A percentile compares a stretch with the other conserved stretches of the same genome.
phyloP scores from a whole-genome alignment of 2,797 vertebrate species.

The Babyrousa celebensis region DNA sequence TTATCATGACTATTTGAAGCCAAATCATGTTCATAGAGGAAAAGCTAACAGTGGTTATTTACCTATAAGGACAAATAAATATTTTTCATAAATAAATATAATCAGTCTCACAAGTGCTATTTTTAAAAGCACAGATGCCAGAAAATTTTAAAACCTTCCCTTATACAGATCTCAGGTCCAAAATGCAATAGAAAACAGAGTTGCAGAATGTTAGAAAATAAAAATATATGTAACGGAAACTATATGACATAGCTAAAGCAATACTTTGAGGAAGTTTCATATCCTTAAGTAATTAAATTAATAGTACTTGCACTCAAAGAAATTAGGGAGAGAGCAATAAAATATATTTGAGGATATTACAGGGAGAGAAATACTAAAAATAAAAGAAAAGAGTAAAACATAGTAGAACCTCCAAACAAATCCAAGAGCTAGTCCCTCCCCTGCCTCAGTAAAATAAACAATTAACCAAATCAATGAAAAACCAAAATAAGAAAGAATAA shows the following conservation, averaged over 20 bases:
- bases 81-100: conserved; percentile 28
- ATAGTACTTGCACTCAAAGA: not conserved
- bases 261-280: not conserved
- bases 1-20: not conserved
- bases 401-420: not conserved
- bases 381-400: not conserved
- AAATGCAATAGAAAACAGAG: conserved; percentile 47
- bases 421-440: not conserved
- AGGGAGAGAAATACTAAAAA: not conserved
- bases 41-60: not conserved
- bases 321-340: not conserved
- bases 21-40: conserved; percentile 34
- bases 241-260: not conserved
- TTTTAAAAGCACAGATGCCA: conserved; percentile 9
- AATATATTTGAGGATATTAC: not conserved
- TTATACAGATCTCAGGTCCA: not conserved
- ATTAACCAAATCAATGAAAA: not conserved
- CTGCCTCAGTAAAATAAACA: not conserved
- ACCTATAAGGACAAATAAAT: not conserved
- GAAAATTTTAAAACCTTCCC: not conserved
- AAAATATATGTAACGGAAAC: not conserved
- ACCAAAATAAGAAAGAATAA: not conserved
- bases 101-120: not conserved
- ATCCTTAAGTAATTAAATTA: conserved; percentile 50
- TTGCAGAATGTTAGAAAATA: not conserved